Evolutionary conservation across 1,140 invertebrate genomes (phyloP), one percentile per base, ranked within the genome.

Genomic region (Melitaea cinxia): DNA sequence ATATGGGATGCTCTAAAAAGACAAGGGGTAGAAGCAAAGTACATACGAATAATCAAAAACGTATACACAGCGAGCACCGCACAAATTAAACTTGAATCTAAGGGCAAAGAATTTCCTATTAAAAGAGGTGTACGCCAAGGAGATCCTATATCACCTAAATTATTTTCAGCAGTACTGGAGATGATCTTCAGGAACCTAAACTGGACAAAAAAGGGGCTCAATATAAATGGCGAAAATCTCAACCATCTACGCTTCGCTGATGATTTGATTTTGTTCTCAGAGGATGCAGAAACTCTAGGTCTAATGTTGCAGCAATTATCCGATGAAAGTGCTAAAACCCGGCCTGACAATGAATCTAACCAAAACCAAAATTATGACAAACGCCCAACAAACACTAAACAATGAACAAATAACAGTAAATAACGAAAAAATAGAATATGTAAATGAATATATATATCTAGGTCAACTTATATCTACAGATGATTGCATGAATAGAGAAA

Each of bases 191-290:
- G 65, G 42, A 74, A 60, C 7, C 37, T 80, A 19, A 21, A 76
- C 7, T 80, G 72, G 73, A 45, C 62, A 14, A 50, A 45, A n/a
- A 55, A 54, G 4, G 79, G 72, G 10, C 50, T 82, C 1, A 75
- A 76, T 35, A 76, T 79, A 49, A 76, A 82, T 30, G 73, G 74
- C 1, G 59, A 75, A 56, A 33, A 66, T 9, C 54, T 81, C 0
- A 85, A 26, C 39, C 68, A 86, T 62, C 65, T 86, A 56, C 66
- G 77, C n/a, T 88, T 88, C 45, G 79, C 80, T 6, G 80, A 86
- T 59, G 80, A 85, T 47, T 39, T 82, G 47, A 67, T 85, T 7
- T 61, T 19, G 59, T 28, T 28, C 7, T 28, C 26, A 28, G 26
- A 28, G 7, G 26, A 28, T 28, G 26, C 26, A 3, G 7, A 52